A percentile compares a stretch with the other conserved stretches of the same genome.
phyloP scores from a whole-genome alignment of 2,113 vertebrate species.

The Toxotes jaculatrix region DNA sequence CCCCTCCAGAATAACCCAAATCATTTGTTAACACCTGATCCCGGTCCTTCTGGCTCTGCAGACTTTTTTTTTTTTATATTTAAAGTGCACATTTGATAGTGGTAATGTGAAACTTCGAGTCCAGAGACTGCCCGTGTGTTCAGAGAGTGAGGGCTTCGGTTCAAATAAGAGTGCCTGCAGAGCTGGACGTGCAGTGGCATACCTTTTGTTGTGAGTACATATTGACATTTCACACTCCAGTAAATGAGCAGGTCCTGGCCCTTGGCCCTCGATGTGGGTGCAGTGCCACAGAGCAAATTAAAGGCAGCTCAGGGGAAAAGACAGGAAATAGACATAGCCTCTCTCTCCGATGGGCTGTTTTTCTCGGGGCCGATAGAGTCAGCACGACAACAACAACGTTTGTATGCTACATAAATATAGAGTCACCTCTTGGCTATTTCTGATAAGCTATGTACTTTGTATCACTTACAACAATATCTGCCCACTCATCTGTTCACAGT shows the following conservation, averaged over 20 bases:
- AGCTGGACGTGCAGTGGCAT: conserved; percentile 48
- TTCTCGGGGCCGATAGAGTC: conserved; percentile 15
- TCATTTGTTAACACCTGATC: background rate
- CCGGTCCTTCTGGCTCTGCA: background rate
- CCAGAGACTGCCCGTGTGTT: background rate
- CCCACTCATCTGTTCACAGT: background rate
- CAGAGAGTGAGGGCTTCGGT: conserved; percentile 15
- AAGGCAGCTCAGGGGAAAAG: conserved; percentile 59
- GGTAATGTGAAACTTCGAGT: conserved; percentile 24
- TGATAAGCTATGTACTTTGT: background rate
- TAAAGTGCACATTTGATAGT: conserved; percentile 26
- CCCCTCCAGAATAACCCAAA: background rate
- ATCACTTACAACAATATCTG: background rate
- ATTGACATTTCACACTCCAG: conserved; percentile 76
- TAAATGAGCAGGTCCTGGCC: conserved; percentile 68
- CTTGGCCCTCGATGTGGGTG: conserved; percentile 57
- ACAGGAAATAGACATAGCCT: conserved; percentile 66
- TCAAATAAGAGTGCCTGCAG: conserved; percentile 42
- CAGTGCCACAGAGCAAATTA: conserved; percentile 77
- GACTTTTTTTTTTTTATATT: conserved; percentile 8
- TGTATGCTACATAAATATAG: conserved; percentile 1
- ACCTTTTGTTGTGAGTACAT: conserved; percentile 71
- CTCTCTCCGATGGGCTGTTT: conserved; percentile 48
- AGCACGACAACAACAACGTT: background rate
- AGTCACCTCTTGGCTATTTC: background rate